A percentile compares a stretch with the other conserved stretches of the same genome.
Conservation (phyloP, 2,797 vertebrate species). For the Galaxias olidus region DNA sequence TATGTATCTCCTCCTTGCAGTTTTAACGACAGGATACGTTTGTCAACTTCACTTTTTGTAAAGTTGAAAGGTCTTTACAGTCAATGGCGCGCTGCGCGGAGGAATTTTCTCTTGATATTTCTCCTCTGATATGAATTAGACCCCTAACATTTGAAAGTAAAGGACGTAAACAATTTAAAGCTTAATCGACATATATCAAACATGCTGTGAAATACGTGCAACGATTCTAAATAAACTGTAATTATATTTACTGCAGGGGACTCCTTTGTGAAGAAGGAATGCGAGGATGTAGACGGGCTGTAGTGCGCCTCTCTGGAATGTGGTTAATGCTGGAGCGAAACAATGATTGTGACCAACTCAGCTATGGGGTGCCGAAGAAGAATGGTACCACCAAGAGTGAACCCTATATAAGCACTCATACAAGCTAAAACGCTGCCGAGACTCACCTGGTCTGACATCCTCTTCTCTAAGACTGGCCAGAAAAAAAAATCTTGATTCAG, state of each 20-base stretch:
- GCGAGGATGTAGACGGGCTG: slow-evolving; percentile 87
- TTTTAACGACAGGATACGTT: slow-evolving; percentile 73
- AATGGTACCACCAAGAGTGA: slow-evolving; percentile 65
- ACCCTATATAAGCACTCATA: slow-evolving; percentile 70
- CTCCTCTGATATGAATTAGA: slow-evolving; percentile 27
- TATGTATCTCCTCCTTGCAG: slow-evolving; percentile 67
- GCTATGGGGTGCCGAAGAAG: slow-evolving; percentile 77
- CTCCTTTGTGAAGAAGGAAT: slow-evolving; percentile 86
- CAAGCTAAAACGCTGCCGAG: slow-evolving; percentile 46
- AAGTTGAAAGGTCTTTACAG: slow-evolving; percentile 85
- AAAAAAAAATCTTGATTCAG: no score
- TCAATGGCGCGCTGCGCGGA: slow-evolving; percentile 91
- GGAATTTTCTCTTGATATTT: slow-evolving; percentile 82
- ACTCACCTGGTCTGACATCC: slow-evolving; percentile 67
- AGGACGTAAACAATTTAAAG: slow-evolving; percentile 31
- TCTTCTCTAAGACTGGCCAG: slow-evolving; percentile 18
- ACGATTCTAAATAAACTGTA: slow-evolving; percentile 1
- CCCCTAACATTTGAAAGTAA: no score
- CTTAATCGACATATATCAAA: not conserved
- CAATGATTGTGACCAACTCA: slow-evolving; percentile 86
- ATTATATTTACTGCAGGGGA: slow-evolving; percentile 55
- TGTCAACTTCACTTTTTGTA: slow-evolving; percentile 84
- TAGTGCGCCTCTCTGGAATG: slow-evolving; percentile 92
- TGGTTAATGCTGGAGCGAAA: slow-evolving; percentile 88
- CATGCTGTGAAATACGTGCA: not conserved